A percentile compares a stretch with the other conserved stretches of the same genome.
phyloP scores from a whole-genome alignment of 2,113 vertebrate genomes.

The Mionectes macconnelli region DNA sequence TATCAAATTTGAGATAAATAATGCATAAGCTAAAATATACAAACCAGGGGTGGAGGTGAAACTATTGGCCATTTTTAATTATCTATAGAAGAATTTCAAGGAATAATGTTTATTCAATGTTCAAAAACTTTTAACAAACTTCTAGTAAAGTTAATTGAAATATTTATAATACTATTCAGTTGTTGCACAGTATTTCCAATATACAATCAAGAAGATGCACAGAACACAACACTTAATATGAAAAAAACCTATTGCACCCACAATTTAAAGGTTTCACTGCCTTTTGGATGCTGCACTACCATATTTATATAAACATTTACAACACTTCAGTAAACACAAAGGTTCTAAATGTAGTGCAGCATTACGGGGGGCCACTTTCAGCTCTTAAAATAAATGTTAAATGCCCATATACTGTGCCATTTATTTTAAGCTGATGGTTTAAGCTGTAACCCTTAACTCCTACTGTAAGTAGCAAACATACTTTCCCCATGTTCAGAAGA shows the following conservation, averaged over 20 bases:
- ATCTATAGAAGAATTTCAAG: slow-evolving; percentile 71
- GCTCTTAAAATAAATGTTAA: slow-evolving; percentile 61
- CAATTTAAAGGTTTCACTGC: slow-evolving; percentile 82
- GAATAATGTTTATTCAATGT: slow-evolving; percentile 78
- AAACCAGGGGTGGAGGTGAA: slow-evolving; percentile 30
- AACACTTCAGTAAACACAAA: slow-evolving; percentile 81
- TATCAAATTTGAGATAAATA: slow-evolving; percentile 63
- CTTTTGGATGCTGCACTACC: slow-evolving; percentile 72
- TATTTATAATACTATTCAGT: slow-evolving; percentile 80
- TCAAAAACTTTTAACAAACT: slow-evolving; percentile 87
- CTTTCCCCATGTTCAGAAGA: not conserved
- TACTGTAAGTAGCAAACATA: not conserved
- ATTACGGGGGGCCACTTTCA: slow-evolving; percentile 56
- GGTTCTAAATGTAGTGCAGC: slow-evolving; percentile 79
- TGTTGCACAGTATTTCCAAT: slow-evolving; percentile 82
- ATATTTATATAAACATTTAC: slow-evolving; percentile 82
- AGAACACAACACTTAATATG: slow-evolving; percentile 73
- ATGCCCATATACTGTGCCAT: slow-evolving; percentile 38
- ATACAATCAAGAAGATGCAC: slow-evolving; percentile 78
- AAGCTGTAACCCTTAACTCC: slow-evolving; percentile 4
- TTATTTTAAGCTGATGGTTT: slow-evolving; percentile 54
- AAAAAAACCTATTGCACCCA: slow-evolving; percentile 79
- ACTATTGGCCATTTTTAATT: slow-evolving; percentile 48
- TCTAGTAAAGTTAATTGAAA: slow-evolving; percentile 79
- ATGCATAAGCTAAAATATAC: slow-evolving; percentile 59